Base-by-base conservation (phyloP, 2,113 vertebrate genomes). In the Myocastor coypus region DNA sequence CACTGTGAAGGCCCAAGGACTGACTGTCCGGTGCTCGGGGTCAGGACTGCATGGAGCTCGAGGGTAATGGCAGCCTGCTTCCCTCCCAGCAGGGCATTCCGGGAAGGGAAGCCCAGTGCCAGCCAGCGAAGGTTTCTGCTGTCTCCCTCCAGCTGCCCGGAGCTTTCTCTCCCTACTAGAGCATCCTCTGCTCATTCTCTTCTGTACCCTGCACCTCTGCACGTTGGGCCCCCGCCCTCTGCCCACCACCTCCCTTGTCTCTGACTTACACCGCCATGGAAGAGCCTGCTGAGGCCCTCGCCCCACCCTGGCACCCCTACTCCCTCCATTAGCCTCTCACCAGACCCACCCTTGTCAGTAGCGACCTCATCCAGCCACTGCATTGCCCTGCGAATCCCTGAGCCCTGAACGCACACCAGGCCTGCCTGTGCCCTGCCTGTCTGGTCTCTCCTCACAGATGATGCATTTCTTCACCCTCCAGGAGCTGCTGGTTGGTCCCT, bases 91-190 rank as follows among this genome's bases (percentile, higher is more conserved):
- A 2, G 0, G 11, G 59, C n/a, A 4, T 46, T 24, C 22, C 37
- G 42, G 73, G 22, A 52, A 59, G 22, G 59, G 19, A 22, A 30
- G 17, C 3, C 11, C 17, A 32, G 40, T 6, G 0, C 28, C 2
- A 0, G 9, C 28, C 2, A 0, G 9, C 0, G 34, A 2, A 0
- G 12, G 8, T 7, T 34, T 24, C 50, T n/a, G 16, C 24, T 0
- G 0, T 64, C 84, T 7, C 63, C 68, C n/a, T 17, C 34, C n/a
- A 1, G n/a, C 34, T n/a, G 19, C 17, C 68, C 9, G 68, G 68
- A 69, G 34, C 68, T 46, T 22, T 12, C 61, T 24, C 10, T 20
- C 26, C 30, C 32, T 26, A 12, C 0, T 7, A 20, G 24, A 73
- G 12, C 3, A 59, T n/a, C 52, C 5, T n/a, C 13, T 30, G 5